Conservation (phyloP, 2,113 vertebrate species). For the Chloropsis hardwickii region DNA sequence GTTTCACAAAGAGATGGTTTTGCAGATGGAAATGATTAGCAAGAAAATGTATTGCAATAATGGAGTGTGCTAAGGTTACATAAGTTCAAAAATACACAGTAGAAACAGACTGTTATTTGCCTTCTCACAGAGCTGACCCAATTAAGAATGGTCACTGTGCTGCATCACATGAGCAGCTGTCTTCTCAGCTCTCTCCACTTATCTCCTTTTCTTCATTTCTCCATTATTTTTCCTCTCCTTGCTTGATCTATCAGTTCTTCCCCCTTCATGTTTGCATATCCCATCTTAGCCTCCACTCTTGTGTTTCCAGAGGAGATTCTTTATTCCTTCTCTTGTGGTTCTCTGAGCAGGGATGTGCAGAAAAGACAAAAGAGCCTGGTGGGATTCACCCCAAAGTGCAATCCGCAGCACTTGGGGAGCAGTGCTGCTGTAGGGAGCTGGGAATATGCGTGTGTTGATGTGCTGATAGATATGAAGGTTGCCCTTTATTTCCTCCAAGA, state of each 20-base stretch:
- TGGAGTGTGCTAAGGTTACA: slow-evolving; percentile 22
- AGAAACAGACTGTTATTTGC: slow-evolving; percentile 17
- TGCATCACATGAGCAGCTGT: not conserved
- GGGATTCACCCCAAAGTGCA: not conserved
- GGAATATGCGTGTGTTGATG: rapidly evolving
- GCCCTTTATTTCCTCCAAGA: not conserved
- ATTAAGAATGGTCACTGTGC: not conserved
- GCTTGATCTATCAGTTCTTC: not conserved
- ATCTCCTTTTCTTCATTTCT: not conserved
- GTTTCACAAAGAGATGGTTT: not conserved
- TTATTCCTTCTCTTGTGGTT: not conserved
- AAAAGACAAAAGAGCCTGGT: not conserved
- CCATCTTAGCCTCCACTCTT: not conserved
- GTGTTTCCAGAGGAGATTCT: not conserved
- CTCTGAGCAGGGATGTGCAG: not conserved
- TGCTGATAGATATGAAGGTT: not conserved
- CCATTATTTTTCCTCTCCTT: not conserved
- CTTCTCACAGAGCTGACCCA: not conserved
- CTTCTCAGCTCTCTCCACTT: not conserved
- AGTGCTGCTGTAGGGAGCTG: not conserved
- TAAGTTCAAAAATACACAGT: slow-evolving; percentile 41
- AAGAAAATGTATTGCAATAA: slow-evolving; percentile 29
- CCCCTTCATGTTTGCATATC: rapidly evolving
- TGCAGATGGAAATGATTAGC: slow-evolving; percentile 47
- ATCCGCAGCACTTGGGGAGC: rapidly evolving